Conservation (phyloP, 2,888 invertebrate species). For the Hypselothyrea guttata region DNA sequence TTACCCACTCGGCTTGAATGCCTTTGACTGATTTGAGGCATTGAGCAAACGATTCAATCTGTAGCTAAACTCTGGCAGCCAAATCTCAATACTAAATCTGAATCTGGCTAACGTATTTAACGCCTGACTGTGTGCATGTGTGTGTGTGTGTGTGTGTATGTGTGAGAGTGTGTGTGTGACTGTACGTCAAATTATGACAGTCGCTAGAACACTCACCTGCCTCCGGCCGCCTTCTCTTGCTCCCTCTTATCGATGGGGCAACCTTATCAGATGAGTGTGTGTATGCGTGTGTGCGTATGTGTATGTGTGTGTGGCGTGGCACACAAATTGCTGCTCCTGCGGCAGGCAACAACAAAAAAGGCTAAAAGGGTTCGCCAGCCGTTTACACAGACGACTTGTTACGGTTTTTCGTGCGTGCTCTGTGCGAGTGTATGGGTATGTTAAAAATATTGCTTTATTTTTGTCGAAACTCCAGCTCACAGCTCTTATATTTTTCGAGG, state of each 20-base stretch:
- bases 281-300: slow-evolving; percentile 1
- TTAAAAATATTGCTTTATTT: slow-evolving; percentile 54
- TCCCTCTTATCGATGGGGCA: slow-evolving; percentile 51
- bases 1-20: slow-evolving; percentile 34
- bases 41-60: slow-evolving; percentile 64
- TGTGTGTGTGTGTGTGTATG: slow-evolving; percentile 8
- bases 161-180: slow-evolving; percentile 20
- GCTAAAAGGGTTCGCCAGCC: slow-evolving; percentile 23
- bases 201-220: slow-evolving; percentile 46
- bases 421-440: slow-evolving; percentile 7
- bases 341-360: slow-evolving; percentile 12
- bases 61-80: slow-evolving; percentile 30
- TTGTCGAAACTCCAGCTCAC: slow-evolving; percentile 31
- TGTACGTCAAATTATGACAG: slow-evolving; percentile 69
- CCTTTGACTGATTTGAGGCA: slow-evolving; percentile 45
- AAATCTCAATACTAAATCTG: slow-evolving; percentile 4
- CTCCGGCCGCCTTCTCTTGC: not conserved
- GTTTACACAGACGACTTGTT: slow-evolving; percentile 60
- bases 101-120: slow-evolving; percentile 36
- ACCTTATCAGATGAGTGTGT: slow-evolving; percentile 29
- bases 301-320: slow-evolving; percentile 48
- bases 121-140: slow-evolving; percentile 27
- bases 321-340: slow-evolving; percentile 48
- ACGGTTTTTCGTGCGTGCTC: slow-evolving; percentile 22
- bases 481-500: slow-evolving; percentile 28